Percentiles rank a stretch among this genome's conserved stretches.
Conservation (phyloP, 2,888 invertebrate species). For the Yponomeuta plumbellus region DNA sequence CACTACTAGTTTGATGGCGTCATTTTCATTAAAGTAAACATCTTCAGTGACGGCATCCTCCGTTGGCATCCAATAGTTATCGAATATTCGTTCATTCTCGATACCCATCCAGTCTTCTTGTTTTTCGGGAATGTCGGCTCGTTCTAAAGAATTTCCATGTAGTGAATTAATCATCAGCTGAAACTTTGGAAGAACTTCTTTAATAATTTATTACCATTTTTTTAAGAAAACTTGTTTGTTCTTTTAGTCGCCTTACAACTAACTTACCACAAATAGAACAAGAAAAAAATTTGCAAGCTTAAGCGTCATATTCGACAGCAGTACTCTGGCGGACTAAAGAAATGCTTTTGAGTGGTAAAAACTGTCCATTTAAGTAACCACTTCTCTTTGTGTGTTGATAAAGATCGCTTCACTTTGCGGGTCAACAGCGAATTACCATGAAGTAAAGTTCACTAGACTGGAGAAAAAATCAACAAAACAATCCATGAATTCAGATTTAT, state of each 20-base stretch:
- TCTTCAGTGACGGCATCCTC: background rate
- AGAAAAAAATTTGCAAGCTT: background rate
- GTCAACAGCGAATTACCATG: background rate
- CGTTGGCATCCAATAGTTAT: background rate
- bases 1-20: background rate
- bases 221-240: too few relatives aligned
- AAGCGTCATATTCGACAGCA: background rate
- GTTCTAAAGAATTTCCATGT: too few relatives aligned
- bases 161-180: background rate
- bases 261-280: background rate
- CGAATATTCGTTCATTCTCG: background rate
- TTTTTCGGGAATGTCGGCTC: background rate
- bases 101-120: background rate
- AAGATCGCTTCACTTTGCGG: background rate
- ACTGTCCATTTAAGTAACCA: background rate
- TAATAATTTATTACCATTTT: too few relatives aligned
- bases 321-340: background rate
- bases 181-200: background rate
- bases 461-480: background rate
- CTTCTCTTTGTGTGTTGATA: background rate
- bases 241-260: background rate
- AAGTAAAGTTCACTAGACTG: background rate
- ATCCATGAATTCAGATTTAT: background rate
- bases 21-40: background rate
- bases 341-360: background rate